Conservation (phyloP, 1,140 invertebrate species). For the Phocides pigmalion region DNA sequence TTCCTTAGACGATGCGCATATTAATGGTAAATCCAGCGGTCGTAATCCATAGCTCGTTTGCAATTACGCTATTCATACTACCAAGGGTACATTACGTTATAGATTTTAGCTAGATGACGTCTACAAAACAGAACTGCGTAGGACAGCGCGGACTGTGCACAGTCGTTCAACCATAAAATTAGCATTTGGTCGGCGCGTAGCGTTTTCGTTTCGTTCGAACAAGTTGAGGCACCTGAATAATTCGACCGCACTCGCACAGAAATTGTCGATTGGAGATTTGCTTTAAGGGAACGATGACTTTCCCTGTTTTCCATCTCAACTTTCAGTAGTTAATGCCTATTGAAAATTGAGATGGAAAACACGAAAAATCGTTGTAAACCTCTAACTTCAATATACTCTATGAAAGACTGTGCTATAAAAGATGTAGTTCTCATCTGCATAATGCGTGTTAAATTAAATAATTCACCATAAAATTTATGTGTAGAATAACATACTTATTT, state of each 20-base stretch:
- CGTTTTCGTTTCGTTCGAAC: conserved; percentile 74
- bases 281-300: conserved; percentile 36
- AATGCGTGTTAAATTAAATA: no score
- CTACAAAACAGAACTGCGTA: conserved; percentile 70
- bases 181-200: conserved; percentile 80
- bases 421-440: no score
- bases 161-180: conserved; percentile 84
- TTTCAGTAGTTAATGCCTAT: conserved; percentile 3
- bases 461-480: no score
- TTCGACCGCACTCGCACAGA: conserved; percentile 66
- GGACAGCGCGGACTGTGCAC: conserved; percentile 73
- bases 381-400: no score
- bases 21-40: no score
- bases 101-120: conserved; percentile 58
- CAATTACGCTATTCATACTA: no score
- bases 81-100: conserved; percentile 17
- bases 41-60: no score
- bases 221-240: conserved; percentile 73
- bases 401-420: no score
- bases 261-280: conserved; percentile 55
- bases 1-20: no score
- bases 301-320: conserved; percentile 21
- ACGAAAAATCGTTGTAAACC: no score
- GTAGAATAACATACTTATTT: no score
- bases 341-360: no score